Percentiles rank a stretch among this genome's conserved stretches.
These are phyloP conservation scores for Papilio machaon DNA, from an alignment of 1,140 invertebrate species.

Conservation along the genomic window DNA sequence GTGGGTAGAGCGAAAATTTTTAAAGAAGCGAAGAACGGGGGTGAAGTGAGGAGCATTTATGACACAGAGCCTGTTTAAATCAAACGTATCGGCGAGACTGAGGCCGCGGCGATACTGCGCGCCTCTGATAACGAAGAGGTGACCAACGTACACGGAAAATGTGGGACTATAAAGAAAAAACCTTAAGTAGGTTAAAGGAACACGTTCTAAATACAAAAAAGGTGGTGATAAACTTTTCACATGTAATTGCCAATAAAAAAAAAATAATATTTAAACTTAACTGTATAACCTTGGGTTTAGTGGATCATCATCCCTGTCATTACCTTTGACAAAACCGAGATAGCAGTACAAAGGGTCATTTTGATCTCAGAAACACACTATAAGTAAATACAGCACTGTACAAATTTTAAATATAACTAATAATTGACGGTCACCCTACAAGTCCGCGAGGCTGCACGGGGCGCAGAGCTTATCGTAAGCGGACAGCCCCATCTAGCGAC, in stretches of 20 bases:
- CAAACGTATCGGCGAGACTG: constrained; percentile 34
- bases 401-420: too few relatives aligned
- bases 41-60: constrained; percentile 13
- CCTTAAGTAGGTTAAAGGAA: background rate
- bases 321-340: too few relatives aligned
- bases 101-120: constrained; percentile 28
- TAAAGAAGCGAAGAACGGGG: constrained; percentile 4
- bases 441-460: constrained; percentile 14
- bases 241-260: too few relatives aligned
- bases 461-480: constrained; percentile 11
- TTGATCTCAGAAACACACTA: background rate
- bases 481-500: constrained; percentile 4
- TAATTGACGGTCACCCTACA: background rate
- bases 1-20: background rate
- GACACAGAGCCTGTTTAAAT: constrained; percentile 31
- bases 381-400: background rate
- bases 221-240: too few relatives aligned
- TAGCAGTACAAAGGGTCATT: background rate
- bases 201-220: too few relatives aligned
- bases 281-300: too few relatives aligned
- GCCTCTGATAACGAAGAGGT: constrained; percentile 17
- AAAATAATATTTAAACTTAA: too few relatives aligned
- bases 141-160: background rate
- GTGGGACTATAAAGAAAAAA: background rate
- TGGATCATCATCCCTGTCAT: too few relatives aligned